Base-by-base conservation (phyloP, 2,113 vertebrate genomes). In the Emydocephalus ijimae region DNA sequence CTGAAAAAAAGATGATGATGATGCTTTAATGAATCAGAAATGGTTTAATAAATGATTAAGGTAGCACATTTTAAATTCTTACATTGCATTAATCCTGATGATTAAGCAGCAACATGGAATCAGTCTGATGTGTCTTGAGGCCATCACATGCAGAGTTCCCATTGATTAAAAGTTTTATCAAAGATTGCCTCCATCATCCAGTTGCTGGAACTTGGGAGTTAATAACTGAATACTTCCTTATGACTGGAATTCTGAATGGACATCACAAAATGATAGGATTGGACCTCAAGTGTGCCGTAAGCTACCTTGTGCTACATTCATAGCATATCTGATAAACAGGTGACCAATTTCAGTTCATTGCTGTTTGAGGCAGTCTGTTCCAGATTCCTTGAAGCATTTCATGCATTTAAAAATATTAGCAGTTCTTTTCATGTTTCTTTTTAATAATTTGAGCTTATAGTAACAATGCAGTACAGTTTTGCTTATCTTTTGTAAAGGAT, bases 401-500 rank as follows among this genome's bases (percentile, higher is more conserved):
- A 48, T 24, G 24, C 5, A 50, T 24, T 86, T n/a, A 20, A 69
- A 54, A 54, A 29, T 69, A 1, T 89, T 34, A 23, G 64, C 10
- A 85, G 64, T 26, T 89, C 4, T 81, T 48, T 92, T 89, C 61
- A 85, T 24, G 34, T 55, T 15, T 11, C 43, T 52, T 5, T 5
- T 48, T 21, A 4, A 23, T 12, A n/a, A 21, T 92, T 50, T 85
- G 69, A 74, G 10, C 0, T 2, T 59, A 45, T 45, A n/a, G n/a
- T 24, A 52, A 52, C 18, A 64, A 50, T 85, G 6, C 7, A 21
- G 6, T 90, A 34, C 2, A 14, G 1, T 29, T 64, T 59, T 18
- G 11, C 29, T 94, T 88, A 92, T 54, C 52, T 92, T 86, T 81
- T 88, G 54, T 91, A 24, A 0, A 97, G 94, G 90, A 93, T 87